Conservation (phyloP, 2,888 invertebrate species). For the Lasioglossum malachurum region DNA sequence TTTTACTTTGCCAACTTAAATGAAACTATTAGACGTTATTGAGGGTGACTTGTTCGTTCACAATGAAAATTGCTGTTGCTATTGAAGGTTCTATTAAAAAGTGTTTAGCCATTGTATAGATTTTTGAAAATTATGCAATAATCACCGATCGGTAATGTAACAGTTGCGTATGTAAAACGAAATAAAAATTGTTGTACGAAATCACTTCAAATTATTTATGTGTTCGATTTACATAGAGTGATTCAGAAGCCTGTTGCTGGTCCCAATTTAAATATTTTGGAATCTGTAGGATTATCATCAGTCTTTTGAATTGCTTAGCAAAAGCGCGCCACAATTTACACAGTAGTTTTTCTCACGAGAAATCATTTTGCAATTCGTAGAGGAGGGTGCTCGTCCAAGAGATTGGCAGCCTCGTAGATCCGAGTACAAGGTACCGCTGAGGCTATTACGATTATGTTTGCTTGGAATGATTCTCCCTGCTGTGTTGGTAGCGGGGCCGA, state of each 20-base stretch:
- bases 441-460: constrained; percentile 87
- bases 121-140: too few species aligned
- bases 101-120: too few species aligned
- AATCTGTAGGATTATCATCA: not conserved
- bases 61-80: too few species aligned
- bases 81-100: too few species aligned
- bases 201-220: not conserved
- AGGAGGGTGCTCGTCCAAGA: constrained; percentile 73
- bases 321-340: not conserved
- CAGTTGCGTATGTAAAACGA: not conserved
- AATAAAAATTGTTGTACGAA: not conserved
- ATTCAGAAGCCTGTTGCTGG: not conserved
- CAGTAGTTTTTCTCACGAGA: not conserved
- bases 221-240: not conserved
- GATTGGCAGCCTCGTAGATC: constrained; percentile 76
- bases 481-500: constrained; percentile 88
- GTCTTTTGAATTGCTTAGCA: not conserved
- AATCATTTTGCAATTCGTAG: constrained; percentile 53
- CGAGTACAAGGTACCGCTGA: constrained; percentile 86
- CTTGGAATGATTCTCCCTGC: constrained; percentile 89
- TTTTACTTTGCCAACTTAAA: too few species aligned
- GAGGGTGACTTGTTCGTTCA: too few species aligned
- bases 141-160: not conserved
- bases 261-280: not conserved
- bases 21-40: too few species aligned